phyloP scores from a whole-genome alignment of 2,888 invertebrate genomes.

The Pinctada fucata region DNA sequence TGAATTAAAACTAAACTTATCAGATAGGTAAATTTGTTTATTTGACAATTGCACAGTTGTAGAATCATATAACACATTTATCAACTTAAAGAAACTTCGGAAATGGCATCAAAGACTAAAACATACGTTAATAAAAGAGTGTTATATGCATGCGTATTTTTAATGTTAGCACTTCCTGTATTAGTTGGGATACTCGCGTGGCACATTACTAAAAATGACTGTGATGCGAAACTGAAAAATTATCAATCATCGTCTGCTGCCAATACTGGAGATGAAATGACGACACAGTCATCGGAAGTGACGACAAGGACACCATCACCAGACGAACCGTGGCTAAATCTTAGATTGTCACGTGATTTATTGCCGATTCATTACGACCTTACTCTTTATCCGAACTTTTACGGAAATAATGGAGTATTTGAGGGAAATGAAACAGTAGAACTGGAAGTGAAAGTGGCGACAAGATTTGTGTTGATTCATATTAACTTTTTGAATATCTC shows the following conservation, averaged over 20 bases:
- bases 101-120: too few species aligned
- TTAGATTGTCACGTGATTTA: constrained; percentile 82
- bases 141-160: constrained; percentile 53
- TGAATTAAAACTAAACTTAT: too few species aligned
- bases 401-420: constrained; percentile 77
- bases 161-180: constrained; percentile 57
- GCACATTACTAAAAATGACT: constrained; percentile 53
- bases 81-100: too few species aligned
- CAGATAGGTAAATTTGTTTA: too few species aligned
- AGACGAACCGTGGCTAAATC: constrained; percentile 71
- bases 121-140: constrained; percentile 46
- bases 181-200: constrained; percentile 62
- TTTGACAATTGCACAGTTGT: too few species aligned
- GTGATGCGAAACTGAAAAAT: constrained; percentile 26
- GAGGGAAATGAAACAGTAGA: constrained; percentile 72
- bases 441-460: constrained; percentile 70
- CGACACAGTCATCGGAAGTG: constrained; percentile 15
- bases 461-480: constrained; percentile 78
- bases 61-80: too few species aligned
- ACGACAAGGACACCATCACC: constrained; percentile 31
- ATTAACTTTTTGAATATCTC: constrained; percentile 81
- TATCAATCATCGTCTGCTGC: not conserved
- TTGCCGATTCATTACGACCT: constrained; percentile 84
- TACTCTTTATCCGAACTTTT: constrained; percentile 83
- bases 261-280: constrained; percentile 3